phyloP scores from a whole-genome alignment of 2,888 invertebrate species.

The Serripes groenlandicus region DNA sequence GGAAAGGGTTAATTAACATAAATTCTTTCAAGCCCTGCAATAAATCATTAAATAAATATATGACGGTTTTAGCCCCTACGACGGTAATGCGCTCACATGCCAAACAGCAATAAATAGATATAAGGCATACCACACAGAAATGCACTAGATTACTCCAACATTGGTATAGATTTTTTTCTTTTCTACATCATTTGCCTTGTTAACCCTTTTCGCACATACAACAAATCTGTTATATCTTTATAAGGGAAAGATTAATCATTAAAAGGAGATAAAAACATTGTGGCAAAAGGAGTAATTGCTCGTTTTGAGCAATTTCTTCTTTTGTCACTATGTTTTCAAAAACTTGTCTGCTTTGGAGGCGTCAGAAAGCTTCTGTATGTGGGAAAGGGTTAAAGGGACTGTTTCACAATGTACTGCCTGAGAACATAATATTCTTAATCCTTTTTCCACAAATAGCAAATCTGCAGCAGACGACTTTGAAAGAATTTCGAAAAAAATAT shows the following conservation, averaged over 20 bases:
- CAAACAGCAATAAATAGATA: conserved; percentile 11
- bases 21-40: conserved; percentile 1
- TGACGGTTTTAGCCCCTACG: not conserved
- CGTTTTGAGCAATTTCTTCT: not conserved
- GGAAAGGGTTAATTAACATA: conserved; percentile 7
- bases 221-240: not conserved
- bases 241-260: not conserved
- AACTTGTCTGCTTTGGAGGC: too few relatives aligned
- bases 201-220: not conserved
- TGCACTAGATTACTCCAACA: conserved; percentile 6
- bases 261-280: not conserved
- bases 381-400: too few relatives aligned
- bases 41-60: conserved; percentile 21
- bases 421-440: too few relatives aligned
- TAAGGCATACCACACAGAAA: conserved; percentile 17
- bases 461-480: too few relatives aligned
- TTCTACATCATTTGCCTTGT: not conserved
- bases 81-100: conserved; percentile 1
- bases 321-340: too few relatives aligned
- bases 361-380: too few relatives aligned
- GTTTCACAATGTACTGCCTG: too few relatives aligned
- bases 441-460: too few relatives aligned
- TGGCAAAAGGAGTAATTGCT: conserved; percentile 10
- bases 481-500: too few relatives aligned
- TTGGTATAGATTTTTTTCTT: not conserved